These are phyloP conservation scores for Lasius platythorax DNA, from an alignment of 2,888 invertebrate genomes.

Conservation along the genomic window DNA sequence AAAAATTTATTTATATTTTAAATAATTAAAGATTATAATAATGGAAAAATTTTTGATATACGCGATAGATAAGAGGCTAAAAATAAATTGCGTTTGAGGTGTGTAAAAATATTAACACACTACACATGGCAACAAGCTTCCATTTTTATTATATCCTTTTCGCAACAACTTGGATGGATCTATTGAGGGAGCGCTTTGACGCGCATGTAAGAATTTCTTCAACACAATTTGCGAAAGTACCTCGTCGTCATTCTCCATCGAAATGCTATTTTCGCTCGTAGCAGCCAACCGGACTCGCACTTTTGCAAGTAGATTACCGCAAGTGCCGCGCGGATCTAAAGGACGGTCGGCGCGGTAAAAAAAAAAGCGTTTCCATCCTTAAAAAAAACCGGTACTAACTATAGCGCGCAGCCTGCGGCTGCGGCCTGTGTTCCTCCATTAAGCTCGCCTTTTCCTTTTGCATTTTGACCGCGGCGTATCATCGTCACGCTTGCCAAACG, in stretches of 20 bases:
- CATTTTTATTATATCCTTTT: neutral
- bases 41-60: neutral
- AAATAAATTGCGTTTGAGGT: neutral
- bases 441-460: constrained; percentile 26
- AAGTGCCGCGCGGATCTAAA: constrained; percentile 46
- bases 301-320: constrained; percentile 59
- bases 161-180: neutral
- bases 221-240: constrained; percentile 41
- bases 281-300: constrained; percentile 50
- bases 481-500: constrained; percentile 36
- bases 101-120: neutral
- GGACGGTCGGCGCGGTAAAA: constrained; percentile 46
- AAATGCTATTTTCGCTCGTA: constrained; percentile 52
- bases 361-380: constrained; percentile 54
- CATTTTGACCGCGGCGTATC: constrained; percentile 32
- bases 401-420: constrained; percentile 25
- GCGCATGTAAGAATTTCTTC: constrained; percentile 27
- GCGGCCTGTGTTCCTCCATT: constrained; percentile 34
- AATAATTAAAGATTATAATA: neutral
- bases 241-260: constrained; percentile 27
- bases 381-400: constrained; percentile 56
- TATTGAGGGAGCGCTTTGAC: neutral
- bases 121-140: neutral
- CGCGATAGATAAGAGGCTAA: neutral
- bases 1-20: neutral